Conservation (phyloP, 2,113 vertebrate species). For the Charina bottae region DNA sequence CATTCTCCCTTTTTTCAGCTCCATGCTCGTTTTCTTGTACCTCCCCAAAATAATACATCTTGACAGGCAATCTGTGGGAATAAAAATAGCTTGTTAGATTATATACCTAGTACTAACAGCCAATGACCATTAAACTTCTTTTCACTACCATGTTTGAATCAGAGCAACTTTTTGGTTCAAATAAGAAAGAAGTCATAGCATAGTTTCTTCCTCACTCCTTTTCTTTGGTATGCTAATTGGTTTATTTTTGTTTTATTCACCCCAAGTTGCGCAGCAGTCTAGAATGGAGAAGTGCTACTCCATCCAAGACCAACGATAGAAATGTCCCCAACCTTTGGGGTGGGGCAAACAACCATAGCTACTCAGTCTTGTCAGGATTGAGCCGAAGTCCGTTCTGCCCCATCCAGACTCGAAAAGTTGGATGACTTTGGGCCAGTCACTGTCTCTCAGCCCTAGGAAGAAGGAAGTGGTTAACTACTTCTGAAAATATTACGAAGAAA, state of each 20-base stretch:
- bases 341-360: no score
- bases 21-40: slow-evolving; percentile 20
- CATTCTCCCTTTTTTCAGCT: not conserved
- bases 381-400: no score
- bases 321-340: no score
- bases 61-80: slow-evolving; percentile 44
- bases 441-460: no score
- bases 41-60: slow-evolving; percentile 21
- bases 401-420: no score
- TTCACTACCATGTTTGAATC: not conserved
- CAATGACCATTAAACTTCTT: not conserved
- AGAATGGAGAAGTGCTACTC: no score
- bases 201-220: not conserved
- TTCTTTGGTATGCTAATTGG: not conserved
- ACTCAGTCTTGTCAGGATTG: no score
- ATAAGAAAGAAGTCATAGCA: not conserved
- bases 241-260: not conserved
- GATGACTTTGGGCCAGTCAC: no score
- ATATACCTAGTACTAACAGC: not conserved
- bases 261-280: no score
- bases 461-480: no score
- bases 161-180: not conserved
- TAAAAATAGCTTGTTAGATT: slow-evolving; percentile 21
- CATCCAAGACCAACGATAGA: no score
- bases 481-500: no score